Conservation (phyloP, 1,140 invertebrate genomes). For the Microplitis mediator region DNA sequence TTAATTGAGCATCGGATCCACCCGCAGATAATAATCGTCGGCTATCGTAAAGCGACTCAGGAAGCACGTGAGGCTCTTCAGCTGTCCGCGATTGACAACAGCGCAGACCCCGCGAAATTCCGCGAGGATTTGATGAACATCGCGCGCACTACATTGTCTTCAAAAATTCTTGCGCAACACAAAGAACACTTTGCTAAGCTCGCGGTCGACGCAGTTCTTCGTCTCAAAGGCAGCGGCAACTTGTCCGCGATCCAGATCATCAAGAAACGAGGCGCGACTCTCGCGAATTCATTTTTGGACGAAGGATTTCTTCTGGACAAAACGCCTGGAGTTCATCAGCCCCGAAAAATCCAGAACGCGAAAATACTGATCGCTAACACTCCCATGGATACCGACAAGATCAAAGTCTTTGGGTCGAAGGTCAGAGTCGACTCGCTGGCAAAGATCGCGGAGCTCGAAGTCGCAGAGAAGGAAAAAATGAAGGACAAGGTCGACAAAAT, state of each 20-base stretch:
- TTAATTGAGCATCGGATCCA: slow-evolving; percentile 94
- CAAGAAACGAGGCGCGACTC: slow-evolving; percentile 90
- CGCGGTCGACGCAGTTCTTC: slow-evolving; percentile 92
- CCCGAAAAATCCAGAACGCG: slow-evolving; percentile 77
- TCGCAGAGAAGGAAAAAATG: slow-evolving; percentile 99
- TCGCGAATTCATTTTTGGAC: slow-evolving; percentile 96
- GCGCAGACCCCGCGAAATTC: slow-evolving; percentile 79
- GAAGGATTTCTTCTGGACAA: slow-evolving; percentile 98
- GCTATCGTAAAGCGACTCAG: slow-evolving; percentile 88
- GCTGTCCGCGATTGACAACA: slow-evolving; percentile 81
- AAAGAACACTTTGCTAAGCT: slow-evolving; percentile 96
- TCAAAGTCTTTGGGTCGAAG: slow-evolving; percentile 99
- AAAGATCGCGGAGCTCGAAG: slow-evolving; percentile 97
- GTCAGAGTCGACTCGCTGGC: slow-evolving; percentile 97
- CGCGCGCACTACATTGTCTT: slow-evolving; percentile 95
- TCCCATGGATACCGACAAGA: slow-evolving; percentile 99
- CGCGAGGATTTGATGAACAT: slow-evolving; percentile 94
- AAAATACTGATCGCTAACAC: slow-evolving; percentile 99
- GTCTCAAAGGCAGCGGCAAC: slow-evolving; percentile 95
- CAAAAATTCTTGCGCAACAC: slow-evolving; percentile 97
- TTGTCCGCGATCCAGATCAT: slow-evolving; percentile 97
- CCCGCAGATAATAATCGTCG: slow-evolving; percentile 96
- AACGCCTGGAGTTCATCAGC: slow-evolving; percentile 89
- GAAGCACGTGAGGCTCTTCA: slow-evolving; percentile 84
- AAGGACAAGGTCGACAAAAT: slow-evolving; percentile 99